phyloP scores from a whole-genome alignment of 2,888 invertebrate species.

The Myopa testacea region DNA sequence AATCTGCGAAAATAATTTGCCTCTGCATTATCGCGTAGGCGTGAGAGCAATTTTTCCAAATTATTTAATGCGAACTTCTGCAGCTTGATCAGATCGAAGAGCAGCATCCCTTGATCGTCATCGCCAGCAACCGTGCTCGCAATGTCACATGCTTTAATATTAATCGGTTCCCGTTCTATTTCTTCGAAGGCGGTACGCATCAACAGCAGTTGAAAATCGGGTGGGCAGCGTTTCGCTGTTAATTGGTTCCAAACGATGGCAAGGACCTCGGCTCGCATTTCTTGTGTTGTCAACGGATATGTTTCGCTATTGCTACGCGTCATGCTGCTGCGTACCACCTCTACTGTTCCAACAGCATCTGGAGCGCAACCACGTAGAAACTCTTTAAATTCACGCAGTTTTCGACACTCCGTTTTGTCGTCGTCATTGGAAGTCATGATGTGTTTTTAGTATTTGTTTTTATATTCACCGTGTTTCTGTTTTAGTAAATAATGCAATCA shows the following conservation, averaged over 20 bases:
- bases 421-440: constrained; percentile 28
- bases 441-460: constrained; percentile 13
- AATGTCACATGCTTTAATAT: constrained; percentile 43
- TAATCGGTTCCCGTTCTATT: constrained; percentile 46
- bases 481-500: background rate
- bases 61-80: constrained; percentile 56
- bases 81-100: constrained; percentile 57
- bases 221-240: constrained; percentile 52
- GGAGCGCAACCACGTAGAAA: constrained; percentile 49
- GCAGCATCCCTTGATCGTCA: constrained; percentile 38
- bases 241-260: constrained; percentile 57
- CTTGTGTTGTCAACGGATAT: constrained; percentile 55
- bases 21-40: constrained; percentile 56
- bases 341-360: constrained; percentile 40
- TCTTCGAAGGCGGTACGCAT: constrained; percentile 49
- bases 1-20: constrained; percentile 53
- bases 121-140: background rate
- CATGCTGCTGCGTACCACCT: constrained; percentile 51
- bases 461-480: background rate
- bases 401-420: constrained; percentile 50
- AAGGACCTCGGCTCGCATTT: constrained; percentile 55
- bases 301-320: constrained; percentile 60
- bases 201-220: constrained; percentile 52
- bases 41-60: constrained; percentile 55
- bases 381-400: constrained; percentile 54